phyloP scores from a whole-genome alignment of 2,888 invertebrate species.

The Volucella bombylans region DNA sequence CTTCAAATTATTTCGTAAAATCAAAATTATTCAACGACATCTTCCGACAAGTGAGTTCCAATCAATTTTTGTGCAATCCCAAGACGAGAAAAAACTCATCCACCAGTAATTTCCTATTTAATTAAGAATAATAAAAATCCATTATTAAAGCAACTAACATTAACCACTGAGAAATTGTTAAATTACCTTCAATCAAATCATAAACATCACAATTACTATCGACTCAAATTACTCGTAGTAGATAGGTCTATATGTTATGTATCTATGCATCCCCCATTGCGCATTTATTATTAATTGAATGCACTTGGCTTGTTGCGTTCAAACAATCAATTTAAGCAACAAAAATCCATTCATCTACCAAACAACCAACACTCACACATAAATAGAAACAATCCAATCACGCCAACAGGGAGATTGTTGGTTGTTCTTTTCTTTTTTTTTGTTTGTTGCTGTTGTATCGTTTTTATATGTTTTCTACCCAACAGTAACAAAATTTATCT shows the following conservation, averaged over 20 bases:
- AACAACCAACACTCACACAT: slow-evolving; percentile 44
- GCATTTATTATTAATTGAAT: slow-evolving; percentile 55
- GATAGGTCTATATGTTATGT: too few species aligned
- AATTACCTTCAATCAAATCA: slow-evolving; percentile 43
- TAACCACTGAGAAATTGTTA: slow-evolving; percentile 13
- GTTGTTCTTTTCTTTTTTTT: slow-evolving; percentile 2
- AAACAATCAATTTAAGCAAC: slow-evolving; percentile 52
- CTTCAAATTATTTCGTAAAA: too few species aligned
- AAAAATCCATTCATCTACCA: slow-evolving; percentile 38
- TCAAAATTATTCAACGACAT: too few species aligned
- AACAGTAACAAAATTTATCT: slow-evolving; percentile 1
- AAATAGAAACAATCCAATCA: slow-evolving; percentile 37
- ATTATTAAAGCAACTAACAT: slow-evolving; percentile 38
- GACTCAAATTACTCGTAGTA: slow-evolving; percentile 18
- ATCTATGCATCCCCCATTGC: not conserved
- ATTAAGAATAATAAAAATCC: not conserved
- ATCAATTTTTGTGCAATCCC: not conserved
- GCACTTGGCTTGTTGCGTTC: slow-evolving; percentile 56
- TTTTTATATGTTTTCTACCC: too few species aligned
- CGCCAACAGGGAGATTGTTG: slow-evolving; percentile 7
- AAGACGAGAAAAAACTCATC: not conserved
- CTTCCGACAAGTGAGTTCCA: too few species aligned
- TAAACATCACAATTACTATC: slow-evolving; percentile 38
- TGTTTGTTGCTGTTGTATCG: too few species aligned
- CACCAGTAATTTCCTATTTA: too few species aligned